Evolutionary conservation across 2,113 vertebrate species (phyloP).

Genomic region (Seriola rivoliana): DNA sequence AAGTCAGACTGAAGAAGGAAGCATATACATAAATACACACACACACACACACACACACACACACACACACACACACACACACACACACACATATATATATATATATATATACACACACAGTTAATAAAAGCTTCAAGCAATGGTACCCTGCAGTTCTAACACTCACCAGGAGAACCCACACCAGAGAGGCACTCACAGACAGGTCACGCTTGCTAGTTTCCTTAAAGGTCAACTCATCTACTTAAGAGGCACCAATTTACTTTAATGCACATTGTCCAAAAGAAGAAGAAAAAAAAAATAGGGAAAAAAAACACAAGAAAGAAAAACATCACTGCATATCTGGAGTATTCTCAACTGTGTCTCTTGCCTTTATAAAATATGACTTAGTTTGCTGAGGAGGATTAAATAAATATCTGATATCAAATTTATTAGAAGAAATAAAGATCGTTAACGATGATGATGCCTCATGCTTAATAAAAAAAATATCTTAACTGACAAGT

Average conservation of each 20-base stretch:
- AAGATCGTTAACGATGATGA: conserved; percentile 26
- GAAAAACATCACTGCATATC: conserved; percentile 57
- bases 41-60: not conserved
- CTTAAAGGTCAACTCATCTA: conserved; percentile 90
- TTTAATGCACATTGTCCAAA: conserved; percentile 85
- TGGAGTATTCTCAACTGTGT: conserved; percentile 38
- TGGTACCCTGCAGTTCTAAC: conserved; percentile 76
- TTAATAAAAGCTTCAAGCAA: conserved; percentile 71
- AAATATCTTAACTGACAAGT: conserved; percentile 48
- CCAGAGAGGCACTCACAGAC: conserved; percentile 85
- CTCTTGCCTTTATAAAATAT: conserved; percentile 40
- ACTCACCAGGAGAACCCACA: conserved; percentile 70
- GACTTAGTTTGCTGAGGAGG: conserved; percentile 23
- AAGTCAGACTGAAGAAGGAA: conserved; percentile 25
- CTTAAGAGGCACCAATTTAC: conserved; percentile 86
- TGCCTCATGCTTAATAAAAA: conserved; percentile 43
- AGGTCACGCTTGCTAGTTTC: conserved; percentile 85
- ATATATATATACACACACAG: conserved; percentile 7
- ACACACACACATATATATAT: conserved; percentile 29
- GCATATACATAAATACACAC: not conserved
- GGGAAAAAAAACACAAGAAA: conserved; percentile 61
- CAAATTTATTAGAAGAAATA: conserved; percentile 47
- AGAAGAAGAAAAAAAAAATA: conserved; percentile 55
- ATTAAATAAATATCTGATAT: conserved; percentile 46
- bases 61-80: conserved; percentile 5